Percentiles rank a stretch among this genome's conserved stretches.
phyloP scores from a whole-genome alignment of 1,140 invertebrate species.

The Lucilia sericata region DNA sequence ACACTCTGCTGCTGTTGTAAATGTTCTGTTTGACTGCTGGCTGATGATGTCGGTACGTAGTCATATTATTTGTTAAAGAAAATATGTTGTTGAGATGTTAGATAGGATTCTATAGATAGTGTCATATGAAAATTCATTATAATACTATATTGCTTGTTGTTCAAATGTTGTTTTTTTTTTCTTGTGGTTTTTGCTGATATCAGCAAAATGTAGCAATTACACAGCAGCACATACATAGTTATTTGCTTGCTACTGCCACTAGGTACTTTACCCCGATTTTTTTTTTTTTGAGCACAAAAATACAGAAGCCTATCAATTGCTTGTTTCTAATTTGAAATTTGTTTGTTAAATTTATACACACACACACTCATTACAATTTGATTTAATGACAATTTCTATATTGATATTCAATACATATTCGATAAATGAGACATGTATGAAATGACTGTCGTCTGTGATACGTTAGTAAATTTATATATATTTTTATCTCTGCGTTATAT shows the following conservation, averaged over 20 bases:
- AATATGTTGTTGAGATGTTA: slow-evolving; percentile 11
- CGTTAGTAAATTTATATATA: too few species aligned
- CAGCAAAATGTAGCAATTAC: background rate
- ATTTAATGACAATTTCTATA: background rate
- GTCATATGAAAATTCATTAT: background rate
- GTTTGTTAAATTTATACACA: background rate
- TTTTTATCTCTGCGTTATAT: too few species aligned
- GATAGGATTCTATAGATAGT: background rate
- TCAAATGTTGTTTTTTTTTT: background rate
- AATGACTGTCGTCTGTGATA: background rate
- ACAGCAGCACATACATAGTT: background rate
- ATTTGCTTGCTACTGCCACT: background rate
- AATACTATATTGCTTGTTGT: background rate
- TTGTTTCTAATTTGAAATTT: background rate
- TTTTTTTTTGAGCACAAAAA: background rate
- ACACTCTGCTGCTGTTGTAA: background rate
- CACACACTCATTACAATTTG: background rate
- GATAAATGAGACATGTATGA: background rate
- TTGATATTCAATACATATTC: background rate
- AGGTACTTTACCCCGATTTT: background rate
- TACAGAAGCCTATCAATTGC: slow-evolving; percentile 12
- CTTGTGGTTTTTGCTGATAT: background rate
- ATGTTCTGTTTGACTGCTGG: background rate
- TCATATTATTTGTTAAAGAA: background rate
- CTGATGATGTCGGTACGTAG: background rate